phyloP scores from a whole-genome alignment of 2,113 vertebrate genomes.

The Lagenorhynchus albirostris region DNA sequence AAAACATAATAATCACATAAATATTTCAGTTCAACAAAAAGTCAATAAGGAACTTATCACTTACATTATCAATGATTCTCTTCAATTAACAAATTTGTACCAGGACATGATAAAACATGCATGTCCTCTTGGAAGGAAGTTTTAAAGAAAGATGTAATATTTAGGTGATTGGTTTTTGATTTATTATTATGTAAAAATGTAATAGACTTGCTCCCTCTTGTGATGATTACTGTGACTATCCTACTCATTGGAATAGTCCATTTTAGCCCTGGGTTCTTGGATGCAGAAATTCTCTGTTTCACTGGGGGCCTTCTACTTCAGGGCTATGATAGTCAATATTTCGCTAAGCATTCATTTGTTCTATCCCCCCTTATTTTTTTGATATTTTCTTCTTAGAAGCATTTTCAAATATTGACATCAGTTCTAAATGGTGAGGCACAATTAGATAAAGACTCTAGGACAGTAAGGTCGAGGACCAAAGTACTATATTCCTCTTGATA shows the following conservation, averaged over 20 bases:
- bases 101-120: not conserved
- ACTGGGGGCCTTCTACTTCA: not conserved
- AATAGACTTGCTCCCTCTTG: not conserved
- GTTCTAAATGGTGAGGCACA: not conserved
- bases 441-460: not conserved
- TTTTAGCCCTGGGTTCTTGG: not conserved
- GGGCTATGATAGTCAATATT: not conserved
- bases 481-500: not conserved
- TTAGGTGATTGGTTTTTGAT: not conserved
- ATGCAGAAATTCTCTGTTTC: not conserved
- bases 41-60: not conserved
- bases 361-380: not conserved
- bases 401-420: not conserved
- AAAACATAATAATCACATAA: not conserved
- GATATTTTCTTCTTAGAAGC: not conserved
- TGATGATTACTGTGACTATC: not conserved
- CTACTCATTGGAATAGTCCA: accelerated
- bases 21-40: not conserved
- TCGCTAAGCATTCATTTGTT: not conserved
- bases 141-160: not conserved
- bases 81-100: not conserved
- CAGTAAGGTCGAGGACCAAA: not conserved
- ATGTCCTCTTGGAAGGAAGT: not conserved
- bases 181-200: not conserved
- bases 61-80: not conserved